Base-by-base conservation (phyloP, 2,113 vertebrate genomes). In the Lepisosteus osseus region DNA sequence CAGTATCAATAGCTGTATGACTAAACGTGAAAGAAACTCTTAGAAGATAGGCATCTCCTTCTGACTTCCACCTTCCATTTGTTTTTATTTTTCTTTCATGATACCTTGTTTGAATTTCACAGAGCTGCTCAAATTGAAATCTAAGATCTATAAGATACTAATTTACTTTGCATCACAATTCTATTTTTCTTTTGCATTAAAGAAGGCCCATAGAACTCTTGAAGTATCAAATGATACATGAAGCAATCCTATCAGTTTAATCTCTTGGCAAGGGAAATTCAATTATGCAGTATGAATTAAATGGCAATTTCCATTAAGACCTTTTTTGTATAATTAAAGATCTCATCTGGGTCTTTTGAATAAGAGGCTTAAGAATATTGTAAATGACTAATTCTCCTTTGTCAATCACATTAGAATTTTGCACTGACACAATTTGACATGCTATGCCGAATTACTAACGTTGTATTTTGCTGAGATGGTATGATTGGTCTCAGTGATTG, bases 271-370 rank as follows among this genome's bases (percentile, higher is more conserved):
- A 17, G 54, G 42, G 54, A 40, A 56, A 55, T 41, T 17, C 55
- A 72, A 72, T 72, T 72, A 72, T 40, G 54, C 42, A 40, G 40
- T 65, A 51, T 40, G 41, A 29, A 72, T 47, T 44, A 72, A 72
- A 66, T 72, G 70, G 65, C 70, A 72, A 57, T 72, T 72, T 72
- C 64, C 70, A 72, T 72, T 72, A 63, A 61, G 59, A 56, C 61
- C 61, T 63, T 72, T 72, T 66, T 72, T 65, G 54, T 54, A 72
- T 72, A 72, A 72, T 72, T 72, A 72, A 51, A 72, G 64, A 66
- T 55, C 70, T 72, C 59, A 66, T 54, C 64, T 54, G 54, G 41
- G 62, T 72, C 70, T 47, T 72, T 66, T 44, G 47, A 72, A 65
- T 61, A 56, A 72, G 40, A 54, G 62, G 64, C 65, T 65, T 72